Conservation (phyloP, 2,888 invertebrate genomes). For the Argyresthia goedartella region DNA sequence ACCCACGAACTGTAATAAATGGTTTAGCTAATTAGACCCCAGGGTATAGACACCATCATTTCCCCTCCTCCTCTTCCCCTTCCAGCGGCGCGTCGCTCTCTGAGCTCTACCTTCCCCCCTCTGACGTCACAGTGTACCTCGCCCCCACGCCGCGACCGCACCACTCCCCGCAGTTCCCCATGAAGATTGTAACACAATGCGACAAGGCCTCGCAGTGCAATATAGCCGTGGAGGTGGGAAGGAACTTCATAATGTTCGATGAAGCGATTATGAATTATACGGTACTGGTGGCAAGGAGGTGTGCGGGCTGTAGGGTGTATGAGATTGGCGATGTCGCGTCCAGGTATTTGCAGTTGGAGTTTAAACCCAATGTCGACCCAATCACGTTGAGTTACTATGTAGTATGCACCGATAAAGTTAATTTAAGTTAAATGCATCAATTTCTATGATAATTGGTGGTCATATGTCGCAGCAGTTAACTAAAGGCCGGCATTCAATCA, state of each 20-base stretch:
- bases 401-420: too few species aligned
- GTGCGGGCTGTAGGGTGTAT: constrained; percentile 30
- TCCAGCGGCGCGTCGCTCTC: not conserved
- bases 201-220: constrained; percentile 49
- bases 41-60: not conserved
- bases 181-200: constrained; percentile 21
- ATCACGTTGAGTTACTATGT: too few species aligned
- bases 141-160: not conserved
- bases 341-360: constrained; percentile 32
- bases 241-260: constrained; percentile 45
- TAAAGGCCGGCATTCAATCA: too few species aligned
- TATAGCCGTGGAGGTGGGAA: constrained; percentile 37
- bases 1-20: too few species aligned
- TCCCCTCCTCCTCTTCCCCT: not conserved
- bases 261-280: constrained; percentile 35
- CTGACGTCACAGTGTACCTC: not conserved
- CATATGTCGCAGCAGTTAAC: too few species aligned
- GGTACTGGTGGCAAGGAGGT: constrained; percentile 29
- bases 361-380: not conserved
- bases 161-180: constrained; percentile 11
- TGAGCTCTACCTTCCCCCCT: not conserved
- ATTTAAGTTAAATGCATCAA: too few species aligned
- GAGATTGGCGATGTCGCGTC: constrained; percentile 48
- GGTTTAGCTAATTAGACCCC: too few species aligned
- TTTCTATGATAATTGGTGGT: too few species aligned